Evolutionary conservation across 1,140 invertebrate genomes (phyloP), one percentile per base, ranked within the genome.

Genomic region (Drosophila navojoa): DNA sequence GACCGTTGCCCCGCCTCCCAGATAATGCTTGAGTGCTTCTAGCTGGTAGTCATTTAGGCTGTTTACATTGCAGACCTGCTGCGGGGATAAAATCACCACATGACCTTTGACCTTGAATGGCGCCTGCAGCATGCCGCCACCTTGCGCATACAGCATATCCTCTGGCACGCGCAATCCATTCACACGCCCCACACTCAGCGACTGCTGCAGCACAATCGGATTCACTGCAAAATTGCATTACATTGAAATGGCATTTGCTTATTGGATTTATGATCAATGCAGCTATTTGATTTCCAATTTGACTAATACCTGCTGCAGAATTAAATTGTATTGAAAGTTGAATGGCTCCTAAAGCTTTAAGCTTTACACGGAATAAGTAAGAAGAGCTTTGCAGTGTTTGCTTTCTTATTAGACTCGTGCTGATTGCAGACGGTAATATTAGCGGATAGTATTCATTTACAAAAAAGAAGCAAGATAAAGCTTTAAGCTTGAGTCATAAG

Each of bases 141-240:
- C 47, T 22, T 71, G 35, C 0, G 29, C 52, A 54, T 77, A 80
- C 3, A 91, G 25, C 49, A 91, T 61, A 55, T 91, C 90, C 40
- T 90, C 60, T 0, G 90, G 90, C n/a, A 91, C 67, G 0, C 58
- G 77, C 2, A 90, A 52, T 1, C 72, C 71, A 70, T 91, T 91
- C 5, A 91, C 6, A 0, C 45, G 76, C 2, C 55, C 54, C 53
- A 85, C 78, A 5, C 49, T 54, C 4, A 91, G 69, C 25, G 78
- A 32, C 2, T 61, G 63, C 15, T 86, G 50, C 40, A 91, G 32
- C 5, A 79, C 71, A 54, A 91, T 90, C 19, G 90, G 90, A 81
- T 91, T 91, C 32, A 79, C 90, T 91, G 7, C 42, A 16, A 45
- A 32, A 32, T 32, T 32, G 6, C 32, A 32, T 32, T 32, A 32